Conservation (phyloP, 2,113 vertebrate genomes). For the Oxyura jamaicensis region DNA sequence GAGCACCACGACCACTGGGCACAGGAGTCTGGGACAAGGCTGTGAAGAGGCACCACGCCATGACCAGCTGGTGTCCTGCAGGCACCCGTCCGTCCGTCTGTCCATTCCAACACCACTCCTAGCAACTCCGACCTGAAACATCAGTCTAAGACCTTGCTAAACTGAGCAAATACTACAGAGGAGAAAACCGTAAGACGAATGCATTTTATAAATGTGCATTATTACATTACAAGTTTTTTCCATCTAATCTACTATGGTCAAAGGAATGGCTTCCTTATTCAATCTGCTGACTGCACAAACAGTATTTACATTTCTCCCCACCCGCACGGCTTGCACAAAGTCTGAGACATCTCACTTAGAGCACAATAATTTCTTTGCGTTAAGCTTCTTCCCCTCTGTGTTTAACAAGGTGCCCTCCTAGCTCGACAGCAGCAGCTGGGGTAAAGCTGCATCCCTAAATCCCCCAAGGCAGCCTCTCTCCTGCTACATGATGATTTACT, state of each 20-base stretch:
- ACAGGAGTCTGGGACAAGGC: too few species aligned
- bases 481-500: not conserved
- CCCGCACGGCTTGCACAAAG: not conserved
- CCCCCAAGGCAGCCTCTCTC: not conserved
- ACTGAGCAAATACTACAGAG: not conserved
- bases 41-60: not conserved
- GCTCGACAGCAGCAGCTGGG: not conserved
- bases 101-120: not conserved
- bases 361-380: not conserved
- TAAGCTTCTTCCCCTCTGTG: too few species aligned
- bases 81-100: not conserved
- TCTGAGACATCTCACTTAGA: not conserved
- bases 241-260: not conserved
- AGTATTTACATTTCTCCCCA: not conserved
- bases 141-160: not conserved
- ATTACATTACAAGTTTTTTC: too few species aligned
- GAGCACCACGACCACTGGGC: not conserved
- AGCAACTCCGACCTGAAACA: not conserved
- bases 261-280: not conserved
- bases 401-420: not conserved
- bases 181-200: not conserved
- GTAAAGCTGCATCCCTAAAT: not conserved
- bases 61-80: not conserved
- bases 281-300: too few species aligned
- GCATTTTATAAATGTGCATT: rapidly evolving